Evolutionary conservation across 2,113 vertebrate genomes (phyloP).

Genomic region (Leptocoma aspasia): DNA sequence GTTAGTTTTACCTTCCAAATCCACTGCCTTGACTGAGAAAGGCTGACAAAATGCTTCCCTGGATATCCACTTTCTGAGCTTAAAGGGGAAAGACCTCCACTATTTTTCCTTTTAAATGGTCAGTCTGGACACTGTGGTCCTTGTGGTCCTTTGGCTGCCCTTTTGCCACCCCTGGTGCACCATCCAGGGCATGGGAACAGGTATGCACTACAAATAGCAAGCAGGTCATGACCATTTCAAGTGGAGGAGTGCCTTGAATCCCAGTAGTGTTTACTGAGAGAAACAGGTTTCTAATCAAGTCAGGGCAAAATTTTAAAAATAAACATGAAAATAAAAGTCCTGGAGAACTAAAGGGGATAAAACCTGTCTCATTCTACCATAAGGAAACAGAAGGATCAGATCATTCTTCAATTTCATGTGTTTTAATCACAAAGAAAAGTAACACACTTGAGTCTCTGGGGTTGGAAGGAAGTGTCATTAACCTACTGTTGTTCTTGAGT

Average conservation of each 20-base stretch:
- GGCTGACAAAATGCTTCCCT: neutral
- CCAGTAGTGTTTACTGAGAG: neutral
- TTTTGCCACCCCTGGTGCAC: neutral
- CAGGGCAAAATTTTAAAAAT: neutral
- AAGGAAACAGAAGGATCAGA: neutral
- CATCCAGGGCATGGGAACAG: neutral
- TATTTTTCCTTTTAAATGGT: neutral
- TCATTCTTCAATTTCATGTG: neutral
- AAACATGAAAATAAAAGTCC: neutral
- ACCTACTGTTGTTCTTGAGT: neutral
- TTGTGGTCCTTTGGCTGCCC: neutral
- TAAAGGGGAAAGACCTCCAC: neutral
- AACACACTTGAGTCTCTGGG: neutral
- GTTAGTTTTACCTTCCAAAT: neutral
- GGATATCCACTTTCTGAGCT: neutral
- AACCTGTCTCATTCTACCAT: neutral
- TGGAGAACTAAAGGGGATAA: neutral
- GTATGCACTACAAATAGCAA: neutral
- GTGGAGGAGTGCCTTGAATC: neutral
- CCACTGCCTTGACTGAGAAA: neutral
- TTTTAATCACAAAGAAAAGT: neutral
- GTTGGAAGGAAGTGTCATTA: neutral
- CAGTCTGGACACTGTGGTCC: neutral
- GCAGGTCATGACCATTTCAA: neutral
- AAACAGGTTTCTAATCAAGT: neutral